Base-by-base conservation (phyloP, 2,797 vertebrate species). In the Anguilla pacifica region DNA sequence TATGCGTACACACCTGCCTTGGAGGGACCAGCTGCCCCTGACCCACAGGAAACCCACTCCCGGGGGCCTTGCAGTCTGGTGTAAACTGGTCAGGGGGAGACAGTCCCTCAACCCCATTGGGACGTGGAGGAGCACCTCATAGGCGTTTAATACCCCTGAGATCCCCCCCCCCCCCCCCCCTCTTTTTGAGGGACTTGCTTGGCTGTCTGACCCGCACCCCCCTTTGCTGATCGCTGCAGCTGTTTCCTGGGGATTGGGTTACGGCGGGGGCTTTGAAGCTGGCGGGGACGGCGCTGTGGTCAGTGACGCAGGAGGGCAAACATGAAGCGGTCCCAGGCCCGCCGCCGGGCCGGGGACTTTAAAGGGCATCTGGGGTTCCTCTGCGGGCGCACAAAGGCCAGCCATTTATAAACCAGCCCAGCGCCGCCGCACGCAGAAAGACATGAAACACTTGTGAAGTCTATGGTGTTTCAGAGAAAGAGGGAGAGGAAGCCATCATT, bases 201-300 rank as follows among this genome's bases (percentile, higher is more conserved):
- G 19, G 86, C 86, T 87, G 28, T 64, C 79, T 83, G 86, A 64
- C 79, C 59, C 19, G 49, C 31, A 39, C 72, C 7, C 85, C 74
- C 70, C 74, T 28, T 72, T 51, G 74, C 86, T 35, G 59, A 70
- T 55, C 79, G 64, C 86, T 67, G 43, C 77, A 87, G 86, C 79
- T 87, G 57, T 87, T 87, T 83, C 86, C 79, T 67, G 79, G 17
- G 59, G 86, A 87, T 87, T 87, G 83, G 25, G 57, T 82, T 82
- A 55, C 59, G 77, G 39, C 77, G 2, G 79, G 81, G 61, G 43
- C 86, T 83, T 87, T 83, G 86, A 87, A 83, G 86, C 49, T 35
- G 17, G 43, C 46, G 59, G 86, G 61, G 19, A n/a, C 61, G 25
- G 77, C 43, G 39, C 86, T 31, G 86, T 19, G 53, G 77, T 43